Evolutionary conservation across 1,140 invertebrate genomes (phyloP).

Genomic region (Solenopsis invicta): DNA sequence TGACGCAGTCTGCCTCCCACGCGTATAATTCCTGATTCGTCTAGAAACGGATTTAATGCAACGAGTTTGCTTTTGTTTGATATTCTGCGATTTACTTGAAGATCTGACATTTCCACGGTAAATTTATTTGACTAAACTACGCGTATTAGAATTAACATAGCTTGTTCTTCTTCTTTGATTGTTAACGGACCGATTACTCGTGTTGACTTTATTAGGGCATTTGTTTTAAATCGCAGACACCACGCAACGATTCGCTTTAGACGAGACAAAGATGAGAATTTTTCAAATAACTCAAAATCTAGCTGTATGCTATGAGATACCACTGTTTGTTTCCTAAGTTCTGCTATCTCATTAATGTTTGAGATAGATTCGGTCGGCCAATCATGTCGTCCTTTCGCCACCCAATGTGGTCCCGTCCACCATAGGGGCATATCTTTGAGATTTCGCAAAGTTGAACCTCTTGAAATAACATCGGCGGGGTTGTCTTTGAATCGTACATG

Average conservation of each 20-base stretch:
- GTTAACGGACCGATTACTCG: neutral
- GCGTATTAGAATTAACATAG: neutral
- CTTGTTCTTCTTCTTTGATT: neutral
- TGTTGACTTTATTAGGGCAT: fast-evolving
- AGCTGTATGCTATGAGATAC: neutral
- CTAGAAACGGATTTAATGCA: too few species aligned
- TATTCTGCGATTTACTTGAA: neutral
- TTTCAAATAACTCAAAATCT: neutral
- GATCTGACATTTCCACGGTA: fast-evolving
- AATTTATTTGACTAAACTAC: neutral
- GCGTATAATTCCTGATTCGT: neutral
- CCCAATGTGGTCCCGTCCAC: neutral
- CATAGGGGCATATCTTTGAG: too few species aligned
- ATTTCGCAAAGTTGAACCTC: too few species aligned
- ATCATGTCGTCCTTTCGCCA: too few species aligned
- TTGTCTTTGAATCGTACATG: neutral
- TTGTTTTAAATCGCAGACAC: neutral
- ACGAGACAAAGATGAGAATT: neutral
- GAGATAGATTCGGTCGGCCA: too few species aligned
- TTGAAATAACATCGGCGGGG: neutral
- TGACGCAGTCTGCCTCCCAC: neutral
- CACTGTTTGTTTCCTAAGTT: too few species aligned
- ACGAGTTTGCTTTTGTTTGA: neutral
- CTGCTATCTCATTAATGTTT: too few species aligned
- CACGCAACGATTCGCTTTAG: neutral